Base-by-base conservation (phyloP, 1,140 invertebrate species). In the Chironomus tepperi region DNA sequence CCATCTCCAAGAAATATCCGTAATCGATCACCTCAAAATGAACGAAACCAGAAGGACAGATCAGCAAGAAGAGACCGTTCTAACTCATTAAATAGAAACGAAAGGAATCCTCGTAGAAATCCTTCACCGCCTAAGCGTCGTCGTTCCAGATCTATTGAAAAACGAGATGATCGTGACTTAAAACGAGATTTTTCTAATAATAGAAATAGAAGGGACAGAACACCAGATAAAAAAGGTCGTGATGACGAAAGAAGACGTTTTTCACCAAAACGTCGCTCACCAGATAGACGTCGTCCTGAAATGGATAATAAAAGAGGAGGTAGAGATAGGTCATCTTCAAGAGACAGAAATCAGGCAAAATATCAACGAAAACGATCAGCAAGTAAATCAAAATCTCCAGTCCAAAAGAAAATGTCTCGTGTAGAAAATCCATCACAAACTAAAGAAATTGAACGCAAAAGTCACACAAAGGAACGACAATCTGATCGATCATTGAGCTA, bases 401-500 rank as follows among this genome's bases (percentile, higher is more conserved):
- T 64, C 19, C 73, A 24, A 24, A 74, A 12, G 16, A 42, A 42
- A 42, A 7, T n/a, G 21, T 73, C 73, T 10, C 34, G 73, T 1
- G 10, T 34, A 10, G 70, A 72, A 9, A n/a, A 24, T 7, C 24
- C 24, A 7, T 16, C 34, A 42, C 24, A 2, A 43, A 73, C 18
- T 42, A 6, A 21, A 16, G 15, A 64, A 74, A 9, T 12, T 7
- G 73, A 42, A 19, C 73, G 18, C 34, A 75, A 43, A 75, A 74
- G 43, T 67, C 42, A 70, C 7, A 15, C 65, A 73, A 72, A 75
- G 43, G 73, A 73, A 42, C 24, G 34, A 15, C 10, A 34, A 67
- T 19, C 57, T 19, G 42, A 21, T 47, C 21, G 9, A 0, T 80
- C 82, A 70, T 80, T 89, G 74, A 89, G 87, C 74, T 90, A 90